Base-by-base conservation (phyloP, 2,113 vertebrate genomes). In the Ia io region DNA sequence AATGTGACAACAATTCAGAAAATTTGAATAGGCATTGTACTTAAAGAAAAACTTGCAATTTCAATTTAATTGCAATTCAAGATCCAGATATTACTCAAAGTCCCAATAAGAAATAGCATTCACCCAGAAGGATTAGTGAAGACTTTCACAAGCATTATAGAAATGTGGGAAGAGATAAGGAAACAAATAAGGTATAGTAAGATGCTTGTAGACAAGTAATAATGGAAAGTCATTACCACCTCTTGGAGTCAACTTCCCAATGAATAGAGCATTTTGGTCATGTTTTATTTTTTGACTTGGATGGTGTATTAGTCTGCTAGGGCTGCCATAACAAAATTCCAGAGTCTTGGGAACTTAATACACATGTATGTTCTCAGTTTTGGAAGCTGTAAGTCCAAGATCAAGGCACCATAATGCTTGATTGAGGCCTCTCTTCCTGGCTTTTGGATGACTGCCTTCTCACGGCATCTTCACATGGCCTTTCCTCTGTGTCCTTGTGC, bases 21-120 rank as follows among this genome's bases (percentile, higher is more conserved):
- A 87, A 77, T 51, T 28, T 89, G 18, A 93, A 32, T 35, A 9
- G 13, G 12, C 9, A 25, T 51, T 65, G 6, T 67, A 47, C 25
- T 73, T 76, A n/a, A 91, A 91, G 76, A 91, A 65, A 78, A 3
- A 37, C 16, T 51, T 76, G 44, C 20, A 78, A 86, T 37, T 77
- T 97, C 25, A 79, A 73, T 82, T 73, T 77, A 67, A 69, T 73
- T 17, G 47, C 89, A 88, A 80, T 53, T 95, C 2, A 51, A 79
- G 74, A 88, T 71, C 12, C 20, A 56, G 14, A 6, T 14, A 70
- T 63, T 69, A 90, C 40, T 22, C 7, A 94, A 25, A 9, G 20
- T 91, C 28, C 49, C 47, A 91, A 14, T 30, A 90, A 70, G 49
- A 95, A 90, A 94, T 0, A 89, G 0, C 80, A 56, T 65, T 73